Base-by-base conservation (phyloP, 92 coral and sea anemone species). In the Phenganax marumi region DNA sequence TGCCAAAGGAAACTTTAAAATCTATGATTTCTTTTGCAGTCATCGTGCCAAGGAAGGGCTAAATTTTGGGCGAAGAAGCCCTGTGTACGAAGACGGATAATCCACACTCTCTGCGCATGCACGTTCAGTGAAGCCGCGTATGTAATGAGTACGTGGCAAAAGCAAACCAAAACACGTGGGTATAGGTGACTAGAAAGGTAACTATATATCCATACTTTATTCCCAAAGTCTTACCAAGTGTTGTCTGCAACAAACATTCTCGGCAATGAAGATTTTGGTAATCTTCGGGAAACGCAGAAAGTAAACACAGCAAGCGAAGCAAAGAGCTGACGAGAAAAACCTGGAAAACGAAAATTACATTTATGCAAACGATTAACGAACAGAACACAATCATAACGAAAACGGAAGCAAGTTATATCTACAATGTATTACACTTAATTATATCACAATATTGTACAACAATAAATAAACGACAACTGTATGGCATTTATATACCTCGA, bases 321-420 rank as follows among this genome's bases (percentile, higher is more conserved):
- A 95, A 83, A 53, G 92, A 84, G 33, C 91, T 81, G 6, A 92
- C 65, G 33, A 91, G 85, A 61, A 95, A 53, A 14, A 91, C 93
- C 88, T 95, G 88, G 81, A 91, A 48, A 58, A 23, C n/a, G 9
- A 14, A 58, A 16, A 58, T 18, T 14, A 58, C 8, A 58, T 16
- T 8, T 33, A 33, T 33, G 43, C 43, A 33, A 33, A 33, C 43
- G 5, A 33, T 33, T 33, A 33, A 33, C 5, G 43, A 33, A 33
- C 43, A 33, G 43, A 33, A 5, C 43, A 33, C 43, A 5, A 33
- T 33, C 43, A 33, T 33, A 5, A 33, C 0, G 43, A 33, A 33
- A 33, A 33, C 2, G 3, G 2, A 33, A 33, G 43, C 43, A 33
- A 33, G 43, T 33, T 33, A 0, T 33, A 33, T 33, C 43, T 5